Percentiles rank a stretch among this genome's conserved stretches.
These are phyloP conservation scores for Alligator mississippiensis DNA, from an alignment of 2,113 vertebrate species.

Conservation along the genomic window DNA sequence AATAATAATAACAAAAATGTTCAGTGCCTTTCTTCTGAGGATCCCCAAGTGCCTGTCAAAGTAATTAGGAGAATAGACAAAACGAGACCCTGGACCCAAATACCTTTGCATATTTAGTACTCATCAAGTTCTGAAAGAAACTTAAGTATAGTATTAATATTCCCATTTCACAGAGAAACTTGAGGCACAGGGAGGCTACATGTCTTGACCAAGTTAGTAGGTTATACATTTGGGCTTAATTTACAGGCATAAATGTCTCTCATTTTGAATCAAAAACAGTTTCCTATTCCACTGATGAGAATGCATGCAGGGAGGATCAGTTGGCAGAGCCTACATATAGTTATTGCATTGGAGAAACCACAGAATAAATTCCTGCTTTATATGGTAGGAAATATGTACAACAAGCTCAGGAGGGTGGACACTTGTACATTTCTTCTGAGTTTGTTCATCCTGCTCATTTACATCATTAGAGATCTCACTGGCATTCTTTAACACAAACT, in stretches of 20 bases:
- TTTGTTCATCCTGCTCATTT: background rate
- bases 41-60: background rate
- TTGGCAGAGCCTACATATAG: background rate
- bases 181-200: background rate
- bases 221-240: background rate
- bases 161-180: background rate
- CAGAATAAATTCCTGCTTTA: background rate
- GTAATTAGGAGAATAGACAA: background rate
- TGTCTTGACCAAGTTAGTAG: background rate
- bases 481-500: constrained; percentile 43
- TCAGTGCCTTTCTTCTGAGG: background rate
- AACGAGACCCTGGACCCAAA: background rate
- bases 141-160: background rate
- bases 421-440: background rate
- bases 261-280: background rate
- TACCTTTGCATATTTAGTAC: background rate
- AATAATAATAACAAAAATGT: background rate
- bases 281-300: constrained; percentile 1
- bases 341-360: background rate
- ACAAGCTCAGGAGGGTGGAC: background rate
- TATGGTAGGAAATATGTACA: background rate
- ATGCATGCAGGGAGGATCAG: background rate
- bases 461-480: constrained; percentile 6
- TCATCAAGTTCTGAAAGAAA: background rate
- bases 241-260: background rate